Base-by-base conservation (phyloP, 2,113 vertebrate species). In the Terrapene triunguis region DNA sequence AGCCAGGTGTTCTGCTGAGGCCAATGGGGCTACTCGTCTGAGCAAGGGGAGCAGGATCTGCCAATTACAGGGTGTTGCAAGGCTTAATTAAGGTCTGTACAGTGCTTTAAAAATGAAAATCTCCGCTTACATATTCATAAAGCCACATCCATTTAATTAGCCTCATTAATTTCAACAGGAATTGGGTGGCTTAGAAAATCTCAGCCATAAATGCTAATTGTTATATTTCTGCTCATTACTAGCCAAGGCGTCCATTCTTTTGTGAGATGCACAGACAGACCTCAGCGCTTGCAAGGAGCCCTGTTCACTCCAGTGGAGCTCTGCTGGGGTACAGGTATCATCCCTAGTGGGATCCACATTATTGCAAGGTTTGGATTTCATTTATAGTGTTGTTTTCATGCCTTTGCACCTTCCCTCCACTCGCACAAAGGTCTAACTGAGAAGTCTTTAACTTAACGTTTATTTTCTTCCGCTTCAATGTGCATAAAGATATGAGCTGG, bases 41-140 rank as follows among this genome's bases (percentile, higher is more conserved):
- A 74, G 59, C 32, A 22, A 47, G 2, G 32, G 17, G 38, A 74
- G 72, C 72, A 22, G 32, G 38, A 74, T 74, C 22, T 74, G 72
- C 21, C 83, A 69, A 65, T 84, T 24, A 84, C 12, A 2, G 3
- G 8, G 32, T 35, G 14, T n/a, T 65, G 62, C 62, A 65, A 4
- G 14, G 62, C 25, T 85, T 51, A 69, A 85, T 72, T 85, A 38
- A 48, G 25, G 22, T 69, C 35, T 9, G 12, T 4, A 10, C 48
- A 24, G 35, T 14, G 22, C 59, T 51, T 17, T 38, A 47, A 47
- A 72, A 5, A 78, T 8, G 0, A 27, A 9, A 44, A 5, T 0
- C 62, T 88, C 51, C 0, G 3, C 0, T 0, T 35, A 21, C 16
- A 2, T 2, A 6, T 0, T 0, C 0, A 48, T 0, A 29, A 0